Conservation (phyloP, 2,888 invertebrate genomes). For the Stenurella melanura region DNA sequence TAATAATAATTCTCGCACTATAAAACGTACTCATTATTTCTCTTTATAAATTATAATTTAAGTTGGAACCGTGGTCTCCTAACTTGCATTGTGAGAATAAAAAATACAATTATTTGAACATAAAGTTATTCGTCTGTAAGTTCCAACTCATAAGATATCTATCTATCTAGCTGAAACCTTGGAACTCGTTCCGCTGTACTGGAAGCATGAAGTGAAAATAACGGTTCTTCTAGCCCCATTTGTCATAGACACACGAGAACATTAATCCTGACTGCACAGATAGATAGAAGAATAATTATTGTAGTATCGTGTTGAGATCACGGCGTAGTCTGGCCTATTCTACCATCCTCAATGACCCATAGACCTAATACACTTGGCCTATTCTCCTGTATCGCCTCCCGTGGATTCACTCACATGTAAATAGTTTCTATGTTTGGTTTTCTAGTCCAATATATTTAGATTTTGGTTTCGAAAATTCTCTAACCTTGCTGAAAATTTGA, state of each 20-base stretch:
- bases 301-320: constrained; percentile 11
- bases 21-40: too few relatives aligned
- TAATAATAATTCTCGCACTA: too few relatives aligned
- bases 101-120: background rate
- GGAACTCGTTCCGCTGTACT: constrained; percentile 27
- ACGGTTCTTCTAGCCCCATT: constrained; percentile 23
- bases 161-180: constrained; percentile 23
- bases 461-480: too few relatives aligned
- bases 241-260: constrained; percentile 14
- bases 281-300: constrained; percentile 16
- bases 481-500: too few relatives aligned
- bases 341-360: constrained; percentile 27
- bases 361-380: constrained; percentile 32
- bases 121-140: constrained; percentile 3
- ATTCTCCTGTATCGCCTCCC: background rate
- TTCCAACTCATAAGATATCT: constrained; percentile 6
- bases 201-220: constrained; percentile 12
- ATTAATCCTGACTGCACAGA: constrained; percentile 13
- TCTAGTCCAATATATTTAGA: too few relatives aligned
- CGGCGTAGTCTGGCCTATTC: constrained; percentile 17
- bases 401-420: background rate
- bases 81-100: background rate
- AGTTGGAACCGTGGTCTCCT: background rate
- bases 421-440: background rate
- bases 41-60: background rate